phyloP scores from a whole-genome alignment of 2,888 invertebrate genomes.

The Pseudanteris insignis region DNA sequence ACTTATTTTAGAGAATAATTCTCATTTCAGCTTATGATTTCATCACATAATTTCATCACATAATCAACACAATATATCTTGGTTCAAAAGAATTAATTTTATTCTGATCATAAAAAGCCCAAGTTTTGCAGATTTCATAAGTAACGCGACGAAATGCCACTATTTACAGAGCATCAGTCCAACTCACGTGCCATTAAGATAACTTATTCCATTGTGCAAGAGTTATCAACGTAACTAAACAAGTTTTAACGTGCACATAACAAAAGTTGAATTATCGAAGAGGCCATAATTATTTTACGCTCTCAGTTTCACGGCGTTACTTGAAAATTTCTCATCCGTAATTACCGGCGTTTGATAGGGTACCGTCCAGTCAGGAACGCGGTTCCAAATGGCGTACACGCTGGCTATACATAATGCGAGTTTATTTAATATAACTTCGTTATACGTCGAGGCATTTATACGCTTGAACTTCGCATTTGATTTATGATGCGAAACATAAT shows the following conservation, averaged over 20 bases:
- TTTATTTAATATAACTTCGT: conserved; percentile 80
- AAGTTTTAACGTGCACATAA: conserved; percentile 6
- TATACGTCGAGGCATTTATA: conserved; percentile 82
- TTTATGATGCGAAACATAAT: conserved; percentile 87
- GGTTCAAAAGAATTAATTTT: no score
- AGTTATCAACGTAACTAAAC: conserved; percentile 3
- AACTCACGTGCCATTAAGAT: conserved; percentile 1
- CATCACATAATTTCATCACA: no score
- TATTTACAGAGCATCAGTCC: background rate
- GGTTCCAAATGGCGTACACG: conserved; percentile 85
- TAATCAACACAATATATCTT: no score
- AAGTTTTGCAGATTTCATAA: no score
- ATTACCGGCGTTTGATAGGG: conserved; percentile 75
- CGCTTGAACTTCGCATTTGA: conserved; percentile 83
- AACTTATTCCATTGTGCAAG: conserved; percentile 6
- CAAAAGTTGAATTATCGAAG: conserved; percentile 6
- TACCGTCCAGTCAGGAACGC: conserved; percentile 86
- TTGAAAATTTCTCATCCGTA: conserved; percentile 9
- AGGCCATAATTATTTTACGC: conserved; percentile 7
- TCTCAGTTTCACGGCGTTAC: conserved; percentile 1
- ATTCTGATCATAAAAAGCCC: no score
- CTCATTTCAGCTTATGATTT: no score
- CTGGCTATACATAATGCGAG: conserved; percentile 83
- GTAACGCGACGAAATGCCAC: background rate
- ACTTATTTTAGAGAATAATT: no score